Conservation (phyloP, 2,113 vertebrate species). For the Hymenochirus boettgeri region DNA sequence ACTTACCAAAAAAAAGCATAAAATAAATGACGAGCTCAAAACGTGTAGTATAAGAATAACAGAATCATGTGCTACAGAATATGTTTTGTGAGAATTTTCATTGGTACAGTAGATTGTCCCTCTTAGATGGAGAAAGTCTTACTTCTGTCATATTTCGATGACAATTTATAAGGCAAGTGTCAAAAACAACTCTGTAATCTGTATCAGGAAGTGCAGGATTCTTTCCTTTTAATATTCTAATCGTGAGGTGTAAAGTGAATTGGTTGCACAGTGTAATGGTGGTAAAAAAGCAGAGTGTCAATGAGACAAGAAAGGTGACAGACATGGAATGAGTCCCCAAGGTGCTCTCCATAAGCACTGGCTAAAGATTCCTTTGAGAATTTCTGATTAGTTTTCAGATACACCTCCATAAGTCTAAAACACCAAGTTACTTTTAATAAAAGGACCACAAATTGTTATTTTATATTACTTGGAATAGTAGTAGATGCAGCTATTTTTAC, state of each 20-base stretch:
- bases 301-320: constrained; percentile 88
- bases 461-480: background rate
- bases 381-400: constrained; percentile 97
- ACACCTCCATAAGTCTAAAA: constrained; percentile 94
- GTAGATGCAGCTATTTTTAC: background rate
- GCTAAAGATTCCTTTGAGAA: constrained; percentile 93
- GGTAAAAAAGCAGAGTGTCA: constrained; percentile 89
- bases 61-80: constrained; percentile 49
- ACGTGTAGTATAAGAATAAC: constrained; percentile 47
- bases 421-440: constrained; percentile 85
- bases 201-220: constrained; percentile 59
- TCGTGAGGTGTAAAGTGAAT: constrained; percentile 96
- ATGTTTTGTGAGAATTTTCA: constrained; percentile 49
- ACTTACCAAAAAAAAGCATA: constrained; percentile 21
- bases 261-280: constrained; percentile 83
- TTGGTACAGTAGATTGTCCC: constrained; percentile 58
- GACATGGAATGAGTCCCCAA: constrained; percentile 81
- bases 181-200: constrained; percentile 69
- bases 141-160: constrained; percentile 67
- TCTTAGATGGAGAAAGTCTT: constrained; percentile 53
- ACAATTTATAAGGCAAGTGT: constrained; percentile 76
- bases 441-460: background rate
- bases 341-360: constrained; percentile 86
- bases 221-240: constrained; percentile 88
- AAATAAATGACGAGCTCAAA: constrained; percentile 43